These are phyloP conservation scores for Lophius americanus DNA, from an alignment of 2,797 vertebrate species.

Conservation along the genomic window DNA sequence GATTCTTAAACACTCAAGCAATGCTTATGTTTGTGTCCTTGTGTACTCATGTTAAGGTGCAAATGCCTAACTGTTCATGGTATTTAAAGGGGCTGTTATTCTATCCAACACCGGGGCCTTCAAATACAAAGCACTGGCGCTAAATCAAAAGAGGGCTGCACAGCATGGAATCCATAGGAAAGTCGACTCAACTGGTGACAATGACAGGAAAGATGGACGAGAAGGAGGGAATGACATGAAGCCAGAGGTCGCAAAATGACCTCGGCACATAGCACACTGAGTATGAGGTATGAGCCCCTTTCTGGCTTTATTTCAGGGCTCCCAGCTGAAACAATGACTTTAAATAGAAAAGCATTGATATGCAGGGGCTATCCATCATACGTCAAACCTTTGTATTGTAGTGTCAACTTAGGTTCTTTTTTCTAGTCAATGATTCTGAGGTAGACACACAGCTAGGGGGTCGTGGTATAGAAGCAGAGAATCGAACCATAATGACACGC, in stretches of 20 bases:
- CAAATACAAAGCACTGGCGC: constrained; percentile 6
- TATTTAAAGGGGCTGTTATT: constrained; percentile 24
- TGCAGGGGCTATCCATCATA: constrained; percentile 15
- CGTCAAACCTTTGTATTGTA: neutral
- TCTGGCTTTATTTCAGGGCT: constrained; percentile 57
- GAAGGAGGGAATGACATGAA: constrained; percentile 52
- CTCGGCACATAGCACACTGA: constrained; percentile 45
- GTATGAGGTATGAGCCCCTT: constrained; percentile 40
- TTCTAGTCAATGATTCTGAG: neutral
- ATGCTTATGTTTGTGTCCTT: constrained; percentile 29
- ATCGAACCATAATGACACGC: constrained; percentile 30
- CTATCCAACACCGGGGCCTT: neutral
- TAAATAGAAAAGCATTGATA: constrained; percentile 43
- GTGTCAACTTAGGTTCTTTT: neutral
- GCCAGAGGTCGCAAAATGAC: constrained; percentile 61
- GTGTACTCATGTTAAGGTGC: constrained; percentile 11
- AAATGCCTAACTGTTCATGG: constrained; percentile 20
- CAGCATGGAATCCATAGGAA: constrained; percentile 38
- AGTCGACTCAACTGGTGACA: constrained; percentile 52
- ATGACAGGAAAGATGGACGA: constrained; percentile 75
- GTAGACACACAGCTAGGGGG: neutral
- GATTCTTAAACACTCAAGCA: constrained; percentile 39
- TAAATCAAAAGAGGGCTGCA: constrained; percentile 11
- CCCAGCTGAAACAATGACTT: constrained; percentile 56
- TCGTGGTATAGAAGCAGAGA: neutral